These are phyloP conservation scores for Phorcus lineatus DNA, from an alignment of 2,888 invertebrate species.

Conservation along the genomic window DNA sequence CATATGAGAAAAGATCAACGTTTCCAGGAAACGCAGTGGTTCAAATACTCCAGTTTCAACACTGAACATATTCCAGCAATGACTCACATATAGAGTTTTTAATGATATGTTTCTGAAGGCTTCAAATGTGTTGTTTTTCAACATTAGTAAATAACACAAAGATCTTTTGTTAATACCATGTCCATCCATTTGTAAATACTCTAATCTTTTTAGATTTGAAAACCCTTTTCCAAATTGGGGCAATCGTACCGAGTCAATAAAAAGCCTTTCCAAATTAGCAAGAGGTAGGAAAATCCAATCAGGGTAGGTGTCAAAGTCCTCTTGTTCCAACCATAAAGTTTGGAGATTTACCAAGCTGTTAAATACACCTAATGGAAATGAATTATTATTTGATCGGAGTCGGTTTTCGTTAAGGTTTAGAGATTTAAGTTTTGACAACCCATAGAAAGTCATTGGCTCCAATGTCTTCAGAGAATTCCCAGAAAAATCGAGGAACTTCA, in stretches of 20 bases:
- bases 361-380: neutral
- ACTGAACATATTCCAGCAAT: neutral
- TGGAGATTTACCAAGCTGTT: neutral
- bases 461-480: neutral
- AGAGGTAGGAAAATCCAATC: neutral
- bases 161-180: no score
- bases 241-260: neutral
- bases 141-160: neutral
- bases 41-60: neutral
- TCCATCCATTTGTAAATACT: neutral
- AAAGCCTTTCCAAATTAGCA: neutral
- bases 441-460: neutral
- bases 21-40: neutral
- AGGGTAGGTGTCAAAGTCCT: neutral
- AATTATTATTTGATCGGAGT: neutral
- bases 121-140: neutral
- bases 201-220: neutral
- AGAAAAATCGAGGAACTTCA: no score
- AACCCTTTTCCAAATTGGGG: neutral
- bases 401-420: neutral
- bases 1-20: neutral
- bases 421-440: neutral
- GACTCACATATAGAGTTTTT: neutral
- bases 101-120: neutral
- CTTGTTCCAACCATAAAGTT: neutral